Base-by-base conservation (phyloP, 1,140 invertebrate genomes). In the Teleopsis dalmanni region DNA sequence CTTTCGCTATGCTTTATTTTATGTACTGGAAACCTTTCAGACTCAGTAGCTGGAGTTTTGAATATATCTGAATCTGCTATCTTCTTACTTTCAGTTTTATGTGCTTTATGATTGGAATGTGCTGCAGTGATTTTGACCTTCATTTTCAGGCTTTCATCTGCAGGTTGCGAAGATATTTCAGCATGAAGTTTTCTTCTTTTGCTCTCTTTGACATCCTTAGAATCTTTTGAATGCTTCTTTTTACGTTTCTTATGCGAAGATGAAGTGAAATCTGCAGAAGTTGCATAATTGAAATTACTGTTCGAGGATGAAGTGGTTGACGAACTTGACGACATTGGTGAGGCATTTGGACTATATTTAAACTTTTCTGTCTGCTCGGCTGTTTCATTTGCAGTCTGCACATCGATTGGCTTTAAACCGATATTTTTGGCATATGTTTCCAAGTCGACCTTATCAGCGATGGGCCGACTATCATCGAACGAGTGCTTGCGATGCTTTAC, bases 221-320 rank as follows among this genome's bases (percentile, higher is more conserved):
- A 57, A 36, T 70, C 64, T 56, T 65, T 66, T 10, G 64, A 67
- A 52, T 70, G 67, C 42, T 70, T 70, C 58, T 70, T 71, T 47
- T 70, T 70, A 43, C 67, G 61, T 53, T 71, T 71, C 38, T 66
- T 66, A 54, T 71, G 68, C 19, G 65, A 63, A 7, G 58, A 50
- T 3, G 52, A 48, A 2, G 36, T 49, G 1, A 48, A 40, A 1
- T 19, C 27, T 8, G 42, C 51, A 16, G 43, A 53, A 10, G 31
- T 45, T 36, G 37, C 48, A 50, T 13, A 37, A 43, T 3, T 51
- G 53, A 48, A 54, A 6, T 54, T 56, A 3, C 52, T 50, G 11
- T 56, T 59, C 7, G 60, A 64, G 4, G 54, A 55, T 6, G 25
- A 59, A 53, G 23, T 60, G 54, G 19, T 52, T 7, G 65, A 64